These are phyloP conservation scores for Poeciliopsis presidionis DNA, from an alignment of 2,797 vertebrate genomes.

Conservation along the genomic window DNA sequence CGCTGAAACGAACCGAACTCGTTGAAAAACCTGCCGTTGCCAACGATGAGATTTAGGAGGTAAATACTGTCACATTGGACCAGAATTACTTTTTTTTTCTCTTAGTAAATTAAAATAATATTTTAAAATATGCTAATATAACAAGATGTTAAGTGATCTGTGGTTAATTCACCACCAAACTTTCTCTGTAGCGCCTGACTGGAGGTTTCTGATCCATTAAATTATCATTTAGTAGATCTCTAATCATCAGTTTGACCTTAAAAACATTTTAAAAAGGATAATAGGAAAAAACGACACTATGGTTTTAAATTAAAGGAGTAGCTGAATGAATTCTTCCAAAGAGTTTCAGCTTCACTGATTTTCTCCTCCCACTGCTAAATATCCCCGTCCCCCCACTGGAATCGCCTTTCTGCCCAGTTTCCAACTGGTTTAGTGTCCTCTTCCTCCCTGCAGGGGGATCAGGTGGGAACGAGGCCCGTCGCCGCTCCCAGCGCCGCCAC, in stretches of 20 bases:
- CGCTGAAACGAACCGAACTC: no score
- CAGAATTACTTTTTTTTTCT: neutral
- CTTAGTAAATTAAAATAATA: neutral
- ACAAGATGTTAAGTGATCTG: neutral
- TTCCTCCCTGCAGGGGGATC: constrained; percentile 54
- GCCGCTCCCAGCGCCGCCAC: constrained; percentile 27
- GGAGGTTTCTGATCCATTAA: neutral
- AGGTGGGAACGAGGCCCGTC: constrained; percentile 46
- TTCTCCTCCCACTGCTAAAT: neutral
- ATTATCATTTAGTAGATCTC: neutral
- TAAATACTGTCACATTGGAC: neutral
- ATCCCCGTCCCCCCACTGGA: neutral
- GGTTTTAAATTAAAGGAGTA: neutral
- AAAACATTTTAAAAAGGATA: neutral
- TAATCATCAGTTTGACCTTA: neutral
- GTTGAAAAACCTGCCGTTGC: no score
- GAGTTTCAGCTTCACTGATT: neutral
- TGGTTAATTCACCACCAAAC: neutral
- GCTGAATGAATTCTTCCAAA: neutral
- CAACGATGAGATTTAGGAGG: neutral
- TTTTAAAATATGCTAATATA: neutral
- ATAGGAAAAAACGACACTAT: neutral
- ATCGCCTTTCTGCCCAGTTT: constrained; percentile 23
- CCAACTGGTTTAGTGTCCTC: constrained; percentile 40
- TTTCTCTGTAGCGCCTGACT: neutral